Conservation (phyloP, 2,888 invertebrate species). For the Fragum whitleyi region DNA sequence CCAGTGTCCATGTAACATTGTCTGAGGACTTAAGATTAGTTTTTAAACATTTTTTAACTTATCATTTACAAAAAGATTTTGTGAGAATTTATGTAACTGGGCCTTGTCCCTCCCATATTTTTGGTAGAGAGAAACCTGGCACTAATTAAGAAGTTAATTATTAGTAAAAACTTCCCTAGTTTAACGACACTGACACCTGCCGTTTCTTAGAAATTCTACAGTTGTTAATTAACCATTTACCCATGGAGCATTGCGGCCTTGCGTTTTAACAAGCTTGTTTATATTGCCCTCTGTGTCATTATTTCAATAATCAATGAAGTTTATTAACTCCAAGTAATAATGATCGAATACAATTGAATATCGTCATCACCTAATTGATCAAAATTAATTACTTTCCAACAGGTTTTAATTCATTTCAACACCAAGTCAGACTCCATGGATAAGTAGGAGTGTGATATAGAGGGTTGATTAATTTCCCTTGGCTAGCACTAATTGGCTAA, state of each 20-base stretch:
- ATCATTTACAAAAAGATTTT: no score
- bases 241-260: not conserved
- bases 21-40: no score
- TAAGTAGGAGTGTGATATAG: conserved; percentile 18
- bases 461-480: conserved; percentile 25
- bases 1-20: no score
- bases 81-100: no score
- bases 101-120: conserved; percentile 29
- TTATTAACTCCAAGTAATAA: not conserved
- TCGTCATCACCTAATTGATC: not conserved
- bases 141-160: conserved; percentile 64
- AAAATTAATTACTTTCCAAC: conserved; percentile 4
- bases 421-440: not conserved
- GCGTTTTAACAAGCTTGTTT: not conserved
- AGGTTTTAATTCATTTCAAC: not conserved
- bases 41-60: no score
- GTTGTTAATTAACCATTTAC: conserved; percentile 30
- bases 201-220: conserved; percentile 25
- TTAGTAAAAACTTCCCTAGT: conserved; percentile 60
- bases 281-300: not conserved
- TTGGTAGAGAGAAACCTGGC: conserved; percentile 42
- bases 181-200: conserved; percentile 24
- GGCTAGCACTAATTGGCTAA: conserved; percentile 26
- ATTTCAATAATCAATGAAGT: not conserved
- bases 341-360: not conserved